These are phyloP conservation scores for Etia nguti DNA, from an alignment of 2,113 vertebrate genomes.

Conservation along the genomic window DNA sequence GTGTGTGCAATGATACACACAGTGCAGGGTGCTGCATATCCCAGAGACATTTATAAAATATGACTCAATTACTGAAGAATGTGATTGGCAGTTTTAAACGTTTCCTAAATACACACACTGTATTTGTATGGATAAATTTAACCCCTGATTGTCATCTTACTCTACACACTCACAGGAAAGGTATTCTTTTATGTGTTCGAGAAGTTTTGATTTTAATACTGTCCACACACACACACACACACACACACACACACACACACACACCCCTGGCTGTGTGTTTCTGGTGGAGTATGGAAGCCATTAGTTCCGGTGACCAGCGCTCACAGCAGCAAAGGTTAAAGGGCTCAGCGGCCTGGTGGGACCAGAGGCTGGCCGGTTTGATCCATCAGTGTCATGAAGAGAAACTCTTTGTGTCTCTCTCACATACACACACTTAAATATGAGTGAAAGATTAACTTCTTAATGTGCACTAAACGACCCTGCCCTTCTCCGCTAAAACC, in stretches of 20 bases:
- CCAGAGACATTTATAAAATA: not conserved
- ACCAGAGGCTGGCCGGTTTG: slow-evolving; percentile 25
- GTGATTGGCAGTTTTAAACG: not conserved
- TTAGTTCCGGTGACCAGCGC: slow-evolving; percentile 48
- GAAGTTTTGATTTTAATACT: not conserved
- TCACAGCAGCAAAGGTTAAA: slow-evolving; percentile 48
- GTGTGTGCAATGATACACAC: not conserved
- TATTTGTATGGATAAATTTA: not conserved
- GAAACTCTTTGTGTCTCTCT: not conserved
- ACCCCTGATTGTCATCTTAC: not conserved
- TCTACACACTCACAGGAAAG: not conserved
- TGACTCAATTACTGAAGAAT: not conserved
- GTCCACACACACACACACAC: not conserved
- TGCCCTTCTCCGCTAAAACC: not conserved
- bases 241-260: not conserved
- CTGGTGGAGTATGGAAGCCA: slow-evolving; percentile 38
- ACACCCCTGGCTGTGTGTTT: not conserved
- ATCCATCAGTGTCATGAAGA: slow-evolving; percentile 59
- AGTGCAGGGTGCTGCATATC: not conserved
- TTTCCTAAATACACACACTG: not conserved
- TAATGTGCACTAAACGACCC: slow-evolving; percentile 51
- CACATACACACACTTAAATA: not conserved
- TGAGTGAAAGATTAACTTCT: slow-evolving; percentile 57
- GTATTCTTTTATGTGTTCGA: not conserved
- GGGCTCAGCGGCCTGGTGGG: slow-evolving; percentile 33